phyloP scores from a whole-genome alignment of 1,140 invertebrate species.

The Paraescarpia echinospica region DNA sequence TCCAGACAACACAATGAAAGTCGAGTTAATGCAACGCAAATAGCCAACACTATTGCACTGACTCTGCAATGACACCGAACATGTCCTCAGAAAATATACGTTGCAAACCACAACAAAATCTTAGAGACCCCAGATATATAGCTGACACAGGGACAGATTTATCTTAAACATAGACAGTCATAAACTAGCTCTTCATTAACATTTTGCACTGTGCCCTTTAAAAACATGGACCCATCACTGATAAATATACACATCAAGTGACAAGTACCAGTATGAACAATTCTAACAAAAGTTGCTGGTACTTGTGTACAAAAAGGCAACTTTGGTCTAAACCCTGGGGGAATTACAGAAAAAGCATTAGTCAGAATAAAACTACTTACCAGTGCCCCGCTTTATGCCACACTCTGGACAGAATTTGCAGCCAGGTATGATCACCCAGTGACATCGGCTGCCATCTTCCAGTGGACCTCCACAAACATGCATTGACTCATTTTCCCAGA shows the following conservation, averaged over 20 bases:
- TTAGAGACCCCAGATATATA: no score
- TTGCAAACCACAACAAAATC: no score
- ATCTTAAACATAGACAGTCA: no score
- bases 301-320: neutral
- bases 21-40: neutral
- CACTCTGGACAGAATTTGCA: neutral
- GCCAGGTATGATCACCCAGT: neutral
- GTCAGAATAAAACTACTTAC: neutral
- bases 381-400: neutral
- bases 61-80: neutral
- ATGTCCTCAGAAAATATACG: no score
- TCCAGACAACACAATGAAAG: neutral
- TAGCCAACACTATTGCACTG: neutral
- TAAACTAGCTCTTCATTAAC: no score
- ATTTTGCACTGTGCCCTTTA: no score
- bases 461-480: neutral
- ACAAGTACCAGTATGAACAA: neutral
- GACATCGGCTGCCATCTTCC: neutral
- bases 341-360: no score
- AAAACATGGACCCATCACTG: no score
- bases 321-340: neutral
- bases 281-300: neutral
- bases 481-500: neutral
- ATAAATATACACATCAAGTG: no score
- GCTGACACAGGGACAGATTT: no score